These are phyloP conservation scores for Paedocypris micromegethes DNA, from an alignment of 2,797 vertebrate species.

Conservation along the genomic window DNA sequence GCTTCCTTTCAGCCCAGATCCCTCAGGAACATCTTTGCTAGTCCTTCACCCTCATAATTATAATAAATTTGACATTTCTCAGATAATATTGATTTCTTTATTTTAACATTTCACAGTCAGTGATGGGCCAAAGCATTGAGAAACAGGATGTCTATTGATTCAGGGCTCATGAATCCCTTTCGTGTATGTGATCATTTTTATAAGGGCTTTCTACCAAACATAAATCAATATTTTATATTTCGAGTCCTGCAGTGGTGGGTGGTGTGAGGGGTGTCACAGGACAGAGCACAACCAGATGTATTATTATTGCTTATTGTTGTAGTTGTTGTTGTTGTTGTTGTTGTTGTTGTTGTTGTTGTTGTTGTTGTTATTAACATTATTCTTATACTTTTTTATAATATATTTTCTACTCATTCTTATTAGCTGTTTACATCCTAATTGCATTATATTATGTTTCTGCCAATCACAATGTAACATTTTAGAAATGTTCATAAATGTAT, in stretches of 20 bases:
- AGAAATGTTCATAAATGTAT: no score
- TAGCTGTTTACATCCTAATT: no score
- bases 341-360: no score
- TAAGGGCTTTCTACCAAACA: slow-evolving; percentile 91
- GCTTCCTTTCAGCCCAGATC: slow-evolving; percentile 67
- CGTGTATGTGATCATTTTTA: slow-evolving; percentile 95
- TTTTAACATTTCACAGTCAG: slow-evolving; percentile 90
- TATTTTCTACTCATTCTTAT: no score
- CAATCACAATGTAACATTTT: no score
- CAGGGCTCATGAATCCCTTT: slow-evolving; percentile 86
- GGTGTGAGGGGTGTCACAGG: slow-evolving; percentile 77
- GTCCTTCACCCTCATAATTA: slow-evolving; percentile 89
- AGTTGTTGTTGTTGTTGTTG: no score
- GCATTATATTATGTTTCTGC: no score
- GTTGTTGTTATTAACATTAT: no score
- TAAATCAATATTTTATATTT: slow-evolving; percentile 95
- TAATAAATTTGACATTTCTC: slow-evolving; percentile 96
- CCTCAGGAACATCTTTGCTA: slow-evolving; percentile 79
- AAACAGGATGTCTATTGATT: slow-evolving; percentile 91
- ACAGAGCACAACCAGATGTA: slow-evolving; percentile 84
- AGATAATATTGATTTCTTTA: slow-evolving; percentile 94
- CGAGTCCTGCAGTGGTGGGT: slow-evolving; percentile 68
- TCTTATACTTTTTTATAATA: no score
- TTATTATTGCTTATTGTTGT: background rate
- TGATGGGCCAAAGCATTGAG: slow-evolving; percentile 86